Evolutionary conservation across 2,113 vertebrate species (phyloP).

Genomic region (Hepsetus odoe): DNA sequence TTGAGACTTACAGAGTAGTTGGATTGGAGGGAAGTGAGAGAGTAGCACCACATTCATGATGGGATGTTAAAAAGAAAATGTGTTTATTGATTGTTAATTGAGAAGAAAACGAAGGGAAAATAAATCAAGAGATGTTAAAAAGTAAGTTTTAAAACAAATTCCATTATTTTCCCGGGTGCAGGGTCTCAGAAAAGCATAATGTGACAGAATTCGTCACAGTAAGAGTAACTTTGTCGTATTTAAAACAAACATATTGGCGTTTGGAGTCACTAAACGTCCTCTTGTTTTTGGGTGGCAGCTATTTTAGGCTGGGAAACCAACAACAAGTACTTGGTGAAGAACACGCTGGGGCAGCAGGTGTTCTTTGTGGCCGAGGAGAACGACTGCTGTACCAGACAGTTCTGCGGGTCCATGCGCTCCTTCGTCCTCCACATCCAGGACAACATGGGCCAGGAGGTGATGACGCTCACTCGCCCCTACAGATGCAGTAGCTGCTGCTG

Average conservation of each 20-base stretch:
- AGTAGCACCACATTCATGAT: no score
- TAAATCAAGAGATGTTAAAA: no score
- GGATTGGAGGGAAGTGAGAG: no score
- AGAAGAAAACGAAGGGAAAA: no score
- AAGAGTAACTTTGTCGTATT: no score
- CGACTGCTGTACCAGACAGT: slow-evolving; percentile 74
- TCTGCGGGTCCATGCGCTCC: slow-evolving; percentile 72
- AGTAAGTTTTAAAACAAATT: no score
- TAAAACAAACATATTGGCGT: neutral
- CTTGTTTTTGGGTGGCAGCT: slow-evolving; percentile 60
- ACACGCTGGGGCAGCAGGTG: slow-evolving; percentile 78
- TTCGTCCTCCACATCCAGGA: slow-evolving; percentile 77
- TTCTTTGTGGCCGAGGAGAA: slow-evolving; percentile 80
- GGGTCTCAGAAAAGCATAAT: no score
- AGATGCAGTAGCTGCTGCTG: slow-evolving; percentile 72
- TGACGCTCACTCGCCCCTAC: slow-evolving; percentile 71
- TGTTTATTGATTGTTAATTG: no score
- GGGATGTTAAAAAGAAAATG: no score
- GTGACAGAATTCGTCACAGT: no score
- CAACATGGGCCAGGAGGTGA: slow-evolving; percentile 77
- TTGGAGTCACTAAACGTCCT: neutral
- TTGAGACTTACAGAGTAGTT: no score
- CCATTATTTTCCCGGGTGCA: no score
- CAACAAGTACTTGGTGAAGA: slow-evolving; percentile 83
- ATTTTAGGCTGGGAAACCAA: slow-evolving; percentile 78